Evolutionary conservation across 1,140 invertebrate species (phyloP).

Genomic region (Pollicipes pollicipes): DNA sequence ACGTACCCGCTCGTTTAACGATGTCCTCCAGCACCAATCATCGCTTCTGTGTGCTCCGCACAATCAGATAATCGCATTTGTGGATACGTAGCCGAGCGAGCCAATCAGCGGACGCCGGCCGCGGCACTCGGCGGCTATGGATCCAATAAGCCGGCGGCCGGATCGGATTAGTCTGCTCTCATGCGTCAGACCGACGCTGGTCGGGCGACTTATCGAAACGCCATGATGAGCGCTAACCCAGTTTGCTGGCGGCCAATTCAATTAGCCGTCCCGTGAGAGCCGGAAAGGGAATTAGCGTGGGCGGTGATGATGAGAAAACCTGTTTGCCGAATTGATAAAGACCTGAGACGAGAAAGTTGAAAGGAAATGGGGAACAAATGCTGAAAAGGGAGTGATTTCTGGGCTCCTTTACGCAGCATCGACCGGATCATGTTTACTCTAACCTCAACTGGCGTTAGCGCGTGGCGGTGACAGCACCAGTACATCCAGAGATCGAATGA

Average conservation of each 20-base stretch:
- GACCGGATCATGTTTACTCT: neutral
- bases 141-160: neutral
- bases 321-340: neutral
- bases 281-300: neutral
- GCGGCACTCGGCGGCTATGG: neutral
- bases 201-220: neutral
- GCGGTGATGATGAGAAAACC: neutral
- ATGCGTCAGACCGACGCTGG: neutral
- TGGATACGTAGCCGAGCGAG: neutral
- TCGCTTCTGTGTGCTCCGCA: neutral
- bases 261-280: neutral
- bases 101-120: neutral
- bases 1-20: neutral
- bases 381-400: neutral
- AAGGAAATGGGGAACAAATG: neutral
- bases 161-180: neutral
- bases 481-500: too few species aligned
- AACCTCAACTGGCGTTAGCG: neutral
- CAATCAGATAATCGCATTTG: conserved; percentile 2
- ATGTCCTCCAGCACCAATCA: neutral
- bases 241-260: neutral
- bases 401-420: neutral
- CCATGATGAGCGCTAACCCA: neutral
- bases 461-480: neutral
- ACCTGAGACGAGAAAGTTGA: neutral